Base-by-base conservation (phyloP, 2,888 invertebrate genomes). In the Ochropacha duplaris region DNA sequence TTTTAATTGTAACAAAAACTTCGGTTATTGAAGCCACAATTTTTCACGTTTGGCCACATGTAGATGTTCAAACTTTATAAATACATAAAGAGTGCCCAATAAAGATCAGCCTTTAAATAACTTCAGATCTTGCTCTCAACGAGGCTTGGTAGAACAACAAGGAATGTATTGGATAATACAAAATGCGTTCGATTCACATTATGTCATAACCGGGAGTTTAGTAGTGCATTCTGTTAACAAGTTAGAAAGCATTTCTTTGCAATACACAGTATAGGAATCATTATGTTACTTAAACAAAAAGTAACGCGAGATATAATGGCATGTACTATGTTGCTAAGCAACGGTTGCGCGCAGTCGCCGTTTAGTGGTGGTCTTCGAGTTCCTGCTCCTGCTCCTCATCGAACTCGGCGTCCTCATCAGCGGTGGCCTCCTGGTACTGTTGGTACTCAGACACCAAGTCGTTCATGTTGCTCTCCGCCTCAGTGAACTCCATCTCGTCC, bases 401-500 rank as follows among this genome's bases (percentile, higher is more conserved):
- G 87, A 96, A 96, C 89, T 96, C 96, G 0, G 95, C 96, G 79
- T 96, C 96, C 81, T 96, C 96, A 78, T 96, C 96, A 70, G 96
- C 96, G 66, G 96, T 96, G 62, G 97, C 97, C 86, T 96, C 98
- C 90, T 98, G 98, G 93, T 98, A 98, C 84, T 98, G 98, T 87
- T 98, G 98, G 90, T 98, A 98, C 87, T 98, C 98, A 0, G 97
- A 96, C 9, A 97, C 97, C 86, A 97, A 88, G 82, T 97, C 97
- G 88, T 97, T 98, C 98, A 99, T 98, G 95, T 99, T 99, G 84
- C 97, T 97, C 93, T 97, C 96, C 3, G 96, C 98, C 89, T 98
- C 98, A 6, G 98, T 98, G 94, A 98, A 98, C 93, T 98, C 98
- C 98, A 98, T 98, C 92, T 79, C 96, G 95, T 96, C 96, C 96